Evolutionary conservation across 1,140 invertebrate species (phyloP).

Genomic region (Psix sp.): DNA sequence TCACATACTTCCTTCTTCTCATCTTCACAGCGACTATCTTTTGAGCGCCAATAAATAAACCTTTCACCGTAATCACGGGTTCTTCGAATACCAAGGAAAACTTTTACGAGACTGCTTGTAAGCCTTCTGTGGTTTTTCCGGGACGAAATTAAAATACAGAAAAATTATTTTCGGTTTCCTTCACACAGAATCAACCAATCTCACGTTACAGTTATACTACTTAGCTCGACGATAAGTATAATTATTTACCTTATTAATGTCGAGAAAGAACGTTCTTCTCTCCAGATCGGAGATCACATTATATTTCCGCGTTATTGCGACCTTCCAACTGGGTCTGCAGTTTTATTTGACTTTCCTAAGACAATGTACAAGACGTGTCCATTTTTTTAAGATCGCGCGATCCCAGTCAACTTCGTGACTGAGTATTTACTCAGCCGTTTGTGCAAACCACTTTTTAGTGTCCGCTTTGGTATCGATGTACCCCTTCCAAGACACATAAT

Average conservation of each 20-base stretch:
- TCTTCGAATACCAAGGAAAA: constrained; percentile 55
- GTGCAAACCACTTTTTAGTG: constrained; percentile 45
- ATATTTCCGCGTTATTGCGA: constrained; percentile 9
- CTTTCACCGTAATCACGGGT: constrained; percentile 59
- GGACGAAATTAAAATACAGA: constrained; percentile 36
- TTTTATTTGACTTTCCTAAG: not conserved
- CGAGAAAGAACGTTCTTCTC: not conserved
- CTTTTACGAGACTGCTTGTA: constrained; percentile 33
- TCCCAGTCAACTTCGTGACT: constrained; percentile 72
- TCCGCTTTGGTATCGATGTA: constrained; percentile 56
- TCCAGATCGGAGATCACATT: constrained; percentile 16
- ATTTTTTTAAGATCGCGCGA: constrained; percentile 53
- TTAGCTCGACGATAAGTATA: too few relatives aligned
- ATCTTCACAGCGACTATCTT: constrained; percentile 60
- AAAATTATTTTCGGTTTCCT: too few relatives aligned
- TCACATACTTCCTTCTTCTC: constrained; percentile 56
- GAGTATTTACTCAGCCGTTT: constrained; percentile 74
- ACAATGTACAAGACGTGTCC: constrained; percentile 37
- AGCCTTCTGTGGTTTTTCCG: constrained; percentile 33
- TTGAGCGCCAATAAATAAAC: constrained; percentile 61
- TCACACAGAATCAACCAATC: too few relatives aligned
- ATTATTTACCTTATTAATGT: too few relatives aligned
- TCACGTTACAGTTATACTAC: too few relatives aligned
- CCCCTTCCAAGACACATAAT: constrained; percentile 74
- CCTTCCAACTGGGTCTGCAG: too few relatives aligned